phyloP scores from a whole-genome alignment of 2,797 vertebrate genomes.

The Phoebastria nigripes region DNA sequence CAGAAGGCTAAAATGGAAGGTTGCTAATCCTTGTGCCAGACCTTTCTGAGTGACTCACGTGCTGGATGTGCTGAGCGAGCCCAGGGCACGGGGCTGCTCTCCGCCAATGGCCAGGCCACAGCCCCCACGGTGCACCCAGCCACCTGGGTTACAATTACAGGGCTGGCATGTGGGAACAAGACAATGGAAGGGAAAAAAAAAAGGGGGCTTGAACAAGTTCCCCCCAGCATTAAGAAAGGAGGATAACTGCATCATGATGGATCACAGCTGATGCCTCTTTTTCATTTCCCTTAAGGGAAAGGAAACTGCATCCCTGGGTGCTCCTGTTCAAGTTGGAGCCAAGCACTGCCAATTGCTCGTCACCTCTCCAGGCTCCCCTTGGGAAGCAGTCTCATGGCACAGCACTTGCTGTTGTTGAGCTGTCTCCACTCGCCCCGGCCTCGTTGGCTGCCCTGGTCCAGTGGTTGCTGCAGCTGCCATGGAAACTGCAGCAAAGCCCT shows the following conservation, averaged over 20 bases:
- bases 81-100: fast-evolving
- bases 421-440: fast-evolving
- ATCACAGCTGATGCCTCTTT: not conserved
- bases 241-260: not conserved
- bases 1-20: not conserved
- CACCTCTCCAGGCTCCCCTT: not conserved
- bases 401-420: not conserved
- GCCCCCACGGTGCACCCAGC: fast-evolving
- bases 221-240: not conserved
- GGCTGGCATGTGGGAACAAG: not conserved
- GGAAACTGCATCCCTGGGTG: not conserved
- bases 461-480: not conserved
- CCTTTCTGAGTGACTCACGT: fast-evolving
- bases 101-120: not conserved
- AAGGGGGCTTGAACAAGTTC: not conserved
- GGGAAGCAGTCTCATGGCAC: not conserved
- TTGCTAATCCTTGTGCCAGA: not conserved
- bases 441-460: not conserved
- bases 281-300: not conserved
- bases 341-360: not conserved
- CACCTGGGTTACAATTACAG: fast-evolving
- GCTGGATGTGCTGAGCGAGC: not conserved
- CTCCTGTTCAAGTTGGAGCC: not conserved
- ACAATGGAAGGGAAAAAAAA: not conserved
- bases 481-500: not conserved